Conservation (phyloP, 1,140 invertebrate species). For the Propsilocerus akamusi region DNA sequence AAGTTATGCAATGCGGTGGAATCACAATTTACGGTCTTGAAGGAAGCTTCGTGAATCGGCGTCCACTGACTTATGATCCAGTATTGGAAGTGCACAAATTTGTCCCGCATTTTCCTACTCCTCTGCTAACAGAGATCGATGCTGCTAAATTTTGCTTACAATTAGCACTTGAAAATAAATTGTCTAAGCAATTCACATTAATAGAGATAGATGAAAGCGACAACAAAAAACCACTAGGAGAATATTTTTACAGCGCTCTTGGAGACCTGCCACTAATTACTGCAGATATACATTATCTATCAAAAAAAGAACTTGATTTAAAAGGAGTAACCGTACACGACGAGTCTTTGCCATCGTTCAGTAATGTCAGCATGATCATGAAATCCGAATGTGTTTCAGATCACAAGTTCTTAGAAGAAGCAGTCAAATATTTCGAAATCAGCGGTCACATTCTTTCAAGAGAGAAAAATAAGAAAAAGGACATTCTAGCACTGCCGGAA, state of each 20-base stretch:
- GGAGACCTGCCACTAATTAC: constrained; percentile 36
- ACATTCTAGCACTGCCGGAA: constrained; percentile 10
- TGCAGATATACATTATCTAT: constrained; percentile 25
- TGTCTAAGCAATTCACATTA: constrained; percentile 45
- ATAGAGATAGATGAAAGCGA: constrained; percentile 33
- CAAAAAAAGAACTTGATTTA: constrained; percentile 28
- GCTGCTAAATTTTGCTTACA: constrained; percentile 30
- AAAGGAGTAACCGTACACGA: constrained; percentile 35
- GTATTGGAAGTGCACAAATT: constrained; percentile 60
- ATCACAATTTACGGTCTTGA: constrained; percentile 68
- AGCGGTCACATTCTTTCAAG: constrained; percentile 29
- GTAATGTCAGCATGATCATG: constrained; percentile 33
- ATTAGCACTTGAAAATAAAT: constrained; percentile 57
- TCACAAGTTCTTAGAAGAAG: constrained; percentile 12
- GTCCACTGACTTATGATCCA: constrained; percentile 37
- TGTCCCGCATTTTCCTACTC: constrained; percentile 37
- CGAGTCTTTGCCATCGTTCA: constrained; percentile 34
- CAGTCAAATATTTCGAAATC: constrained; percentile 17
- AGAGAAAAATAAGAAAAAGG: constrained; percentile 16
- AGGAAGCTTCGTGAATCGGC: constrained; percentile 56
- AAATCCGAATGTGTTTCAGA: constrained; percentile 25
- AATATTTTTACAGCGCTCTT: constrained; percentile 32
- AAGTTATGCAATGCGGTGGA: constrained; percentile 48
- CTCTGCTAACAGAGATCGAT: constrained; percentile 18
- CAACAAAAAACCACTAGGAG: constrained; percentile 25